A percentile compares a stretch with the other conserved stretches of the same genome.
Conservation (phyloP, 2,888 invertebrate genomes). For the Drosophila gaucha region DNA sequence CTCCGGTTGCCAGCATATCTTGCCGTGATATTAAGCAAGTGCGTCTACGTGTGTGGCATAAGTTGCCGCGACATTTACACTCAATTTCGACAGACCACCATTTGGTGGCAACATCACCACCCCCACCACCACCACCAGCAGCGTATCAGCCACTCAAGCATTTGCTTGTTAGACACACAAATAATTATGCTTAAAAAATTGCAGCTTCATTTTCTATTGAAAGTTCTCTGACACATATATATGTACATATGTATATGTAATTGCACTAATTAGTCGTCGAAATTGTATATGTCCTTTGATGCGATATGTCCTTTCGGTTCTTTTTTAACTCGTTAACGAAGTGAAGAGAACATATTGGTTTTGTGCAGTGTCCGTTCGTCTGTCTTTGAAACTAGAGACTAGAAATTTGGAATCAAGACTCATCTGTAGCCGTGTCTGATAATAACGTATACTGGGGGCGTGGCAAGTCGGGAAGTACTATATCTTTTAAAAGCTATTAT, state of each 20-base stretch:
- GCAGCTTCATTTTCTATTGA: background rate
- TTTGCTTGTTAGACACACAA: conserved; percentile 40
- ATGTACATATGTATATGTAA: background rate
- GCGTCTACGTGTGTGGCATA: conserved; percentile 76
- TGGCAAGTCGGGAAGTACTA: too few relatives aligned
- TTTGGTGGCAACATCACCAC: too few relatives aligned
- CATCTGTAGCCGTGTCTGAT: too few relatives aligned
- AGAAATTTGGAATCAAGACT: too few relatives aligned
- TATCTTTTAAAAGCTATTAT: too few relatives aligned
- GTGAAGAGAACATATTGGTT: too few relatives aligned
- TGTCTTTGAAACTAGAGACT: too few relatives aligned
- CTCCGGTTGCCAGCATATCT: conserved; percentile 43
- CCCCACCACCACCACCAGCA: conserved; percentile 6
- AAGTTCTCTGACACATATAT: background rate
- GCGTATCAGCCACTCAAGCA: conserved; percentile 20
- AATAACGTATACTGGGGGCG: too few relatives aligned
- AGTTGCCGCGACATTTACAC: conserved; percentile 75
- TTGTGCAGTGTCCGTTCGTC: too few relatives aligned
- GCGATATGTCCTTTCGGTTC: too few relatives aligned
- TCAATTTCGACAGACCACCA: conserved; percentile 49
- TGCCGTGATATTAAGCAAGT: conserved; percentile 74
- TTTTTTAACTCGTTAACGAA: too few relatives aligned
- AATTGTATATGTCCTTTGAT: conserved; percentile 17
- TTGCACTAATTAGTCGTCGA: conserved; percentile 47
- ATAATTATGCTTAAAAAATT: conserved; percentile 23